Conservation (phyloP, 2,113 vertebrate species). For the Psettodes erumei region DNA sequence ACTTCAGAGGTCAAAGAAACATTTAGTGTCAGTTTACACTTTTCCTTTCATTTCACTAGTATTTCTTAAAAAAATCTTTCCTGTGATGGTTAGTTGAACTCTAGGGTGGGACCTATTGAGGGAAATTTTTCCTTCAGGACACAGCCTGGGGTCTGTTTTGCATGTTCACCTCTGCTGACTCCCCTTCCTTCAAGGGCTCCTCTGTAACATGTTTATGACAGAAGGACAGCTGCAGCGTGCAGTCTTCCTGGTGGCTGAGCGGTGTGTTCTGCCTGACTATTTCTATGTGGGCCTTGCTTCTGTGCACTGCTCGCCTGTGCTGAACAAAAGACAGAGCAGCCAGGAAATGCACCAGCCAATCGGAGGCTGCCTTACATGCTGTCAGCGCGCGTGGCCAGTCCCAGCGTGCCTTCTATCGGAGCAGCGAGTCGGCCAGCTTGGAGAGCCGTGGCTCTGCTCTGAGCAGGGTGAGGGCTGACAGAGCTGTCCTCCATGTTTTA, state of each 20-base stretch:
- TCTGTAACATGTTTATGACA: not conserved
- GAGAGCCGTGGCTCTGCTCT: conserved; percentile 97
- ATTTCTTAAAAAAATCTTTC: conserved; percentile 19
- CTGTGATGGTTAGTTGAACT: conserved; percentile 31
- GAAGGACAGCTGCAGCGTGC: not conserved
- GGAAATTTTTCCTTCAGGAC: conserved; percentile 52
- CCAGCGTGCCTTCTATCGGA: conserved; percentile 88
- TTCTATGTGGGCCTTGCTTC: conserved; percentile 89
- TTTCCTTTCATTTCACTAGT: conserved; percentile 17
- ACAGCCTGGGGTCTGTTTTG: conserved; percentile 38
- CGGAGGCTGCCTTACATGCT: conserved; percentile 89
- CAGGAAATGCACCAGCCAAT: conserved; percentile 98
- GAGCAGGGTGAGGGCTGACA: conserved; percentile 93
- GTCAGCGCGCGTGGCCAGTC: conserved; percentile 88
- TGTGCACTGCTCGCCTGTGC: conserved; percentile 86
- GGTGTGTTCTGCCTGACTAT: too few relatives aligned
- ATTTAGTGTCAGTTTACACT: not conserved
- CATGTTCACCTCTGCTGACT: conserved; percentile 17
- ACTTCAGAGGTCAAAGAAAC: not conserved
- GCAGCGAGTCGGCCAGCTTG: conserved; percentile 91
- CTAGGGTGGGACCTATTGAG: conserved; percentile 49
- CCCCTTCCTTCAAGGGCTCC: not conserved
- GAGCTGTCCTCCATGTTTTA: conserved; percentile 99
- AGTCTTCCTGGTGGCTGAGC: conserved; percentile 16
- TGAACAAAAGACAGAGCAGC: conserved; percentile 97